Evolutionary conservation across 2,797 vertebrate species (phyloP), one percentile per base, ranked within the genome.

Genomic region (Eospalax fontanierii): DNA sequence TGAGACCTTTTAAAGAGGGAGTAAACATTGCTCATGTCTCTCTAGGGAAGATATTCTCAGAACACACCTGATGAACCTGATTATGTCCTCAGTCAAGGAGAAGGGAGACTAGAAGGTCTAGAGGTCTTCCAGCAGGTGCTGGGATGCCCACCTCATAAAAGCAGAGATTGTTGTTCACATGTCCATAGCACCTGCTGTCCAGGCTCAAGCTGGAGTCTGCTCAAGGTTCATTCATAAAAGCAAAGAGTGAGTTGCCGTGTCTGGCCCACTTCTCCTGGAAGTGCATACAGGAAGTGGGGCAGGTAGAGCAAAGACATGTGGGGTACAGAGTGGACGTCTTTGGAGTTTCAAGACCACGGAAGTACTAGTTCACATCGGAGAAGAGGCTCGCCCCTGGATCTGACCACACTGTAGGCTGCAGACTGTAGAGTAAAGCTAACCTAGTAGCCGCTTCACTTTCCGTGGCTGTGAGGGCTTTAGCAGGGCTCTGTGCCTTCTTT

Each of bases 341-440:
- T 63, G 74, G 50, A 82, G 92, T 70, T 40, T 66, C 10, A 57
- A 46, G 57, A 70, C 9, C 30, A 54, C 14, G 2, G 1, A 33
- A 33, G 4, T 24, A 1, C 10, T 7, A 21, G 1, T 75, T 16
- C 54, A 30, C 33, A 26, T 6, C 6, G 0, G 22, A 4, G 43
- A 22, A 82, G 10, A 63, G 28, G 76, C n/a, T 79, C 24, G 46
- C 26, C 3, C 11, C 14, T 22, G 63, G 43, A 1, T 68, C 30
- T 30, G 35, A 30, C 4, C 6, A n/a, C 40, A 35, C 9, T 8
- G 26, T 6, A 12, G 28, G 33, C 68, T 40, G 30, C 85, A 93
- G 28, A 43, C 9, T 35, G 4, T 59, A 12, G 18, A 46, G 22
- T 4, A 10, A 9, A 75, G 26, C 40, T 78, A 46, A 84, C 9